These are phyloP conservation scores for Nesometra sesokonis DNA, from an alignment of 35 echinoderm and acorn worm genomes.

Conservation along the genomic window DNA sequence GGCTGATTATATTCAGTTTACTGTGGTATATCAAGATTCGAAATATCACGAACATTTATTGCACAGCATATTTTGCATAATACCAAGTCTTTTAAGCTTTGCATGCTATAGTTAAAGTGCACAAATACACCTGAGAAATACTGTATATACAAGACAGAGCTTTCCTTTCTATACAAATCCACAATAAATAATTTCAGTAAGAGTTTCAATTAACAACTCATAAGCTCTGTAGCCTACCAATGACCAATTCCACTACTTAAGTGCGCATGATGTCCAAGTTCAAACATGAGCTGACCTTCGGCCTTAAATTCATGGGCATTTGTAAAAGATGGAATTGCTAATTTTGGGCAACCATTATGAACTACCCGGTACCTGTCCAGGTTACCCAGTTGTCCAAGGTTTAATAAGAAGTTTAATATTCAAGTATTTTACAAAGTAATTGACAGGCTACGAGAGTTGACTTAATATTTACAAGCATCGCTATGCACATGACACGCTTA, in stretches of 20 bases:
- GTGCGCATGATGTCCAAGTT: too few species aligned
- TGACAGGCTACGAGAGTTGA: not conserved
- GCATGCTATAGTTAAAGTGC: not conserved
- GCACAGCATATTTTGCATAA: not conserved
- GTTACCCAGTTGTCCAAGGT: not conserved
- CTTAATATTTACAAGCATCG: not conserved
- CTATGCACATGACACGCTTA: not conserved
- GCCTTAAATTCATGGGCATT: too few species aligned
- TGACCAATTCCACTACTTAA: too few species aligned
- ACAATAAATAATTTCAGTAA: not conserved
- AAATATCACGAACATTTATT: not conserved
- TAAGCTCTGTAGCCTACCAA: too few species aligned
- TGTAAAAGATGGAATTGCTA: too few species aligned
- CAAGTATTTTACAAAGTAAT: not conserved
- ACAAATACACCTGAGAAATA: not conserved
- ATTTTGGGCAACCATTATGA: too few species aligned
- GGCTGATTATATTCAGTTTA: too few species aligned
- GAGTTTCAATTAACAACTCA: too few species aligned
- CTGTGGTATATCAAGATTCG: not conserved
- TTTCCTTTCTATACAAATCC: not conserved
- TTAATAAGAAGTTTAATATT: not conserved
- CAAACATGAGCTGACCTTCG: too few species aligned
- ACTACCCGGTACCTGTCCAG: too few species aligned
- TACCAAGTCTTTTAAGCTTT: not conserved
- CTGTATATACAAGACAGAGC: not conserved